Evolutionary conservation across 2,888 invertebrate species (phyloP), one percentile per base, ranked within the genome.

Genomic region (Drosophila peninsularis): DNA sequence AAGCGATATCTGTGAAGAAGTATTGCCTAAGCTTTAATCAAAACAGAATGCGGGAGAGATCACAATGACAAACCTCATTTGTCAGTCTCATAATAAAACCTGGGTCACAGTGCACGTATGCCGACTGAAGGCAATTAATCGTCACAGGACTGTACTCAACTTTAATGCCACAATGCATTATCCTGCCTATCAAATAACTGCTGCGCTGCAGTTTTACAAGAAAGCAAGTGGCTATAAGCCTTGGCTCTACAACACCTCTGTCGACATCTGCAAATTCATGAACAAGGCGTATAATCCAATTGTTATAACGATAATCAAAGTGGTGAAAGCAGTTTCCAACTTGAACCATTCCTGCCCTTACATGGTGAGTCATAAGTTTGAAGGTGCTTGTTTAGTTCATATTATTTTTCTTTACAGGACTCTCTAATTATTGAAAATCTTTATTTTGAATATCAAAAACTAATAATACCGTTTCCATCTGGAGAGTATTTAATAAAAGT

Each of bases 221-320:
- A 45, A 45, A 10, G 44, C 24, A n/a, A 45, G 3, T n/a, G 44
- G 44, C 14, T 45, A 45, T 7, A 24, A 27, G n/a, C 44, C 44
- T 1, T 45, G 44, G 44, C 44, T 45, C 4, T 45, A 45, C n/a
- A 45, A 45, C 5, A 45, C 6, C 0, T n/a, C 44, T n/a, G 44
- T 45, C n/a, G 27, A 45, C 27, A 27, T 45, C 9, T 45, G 44
- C 9, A 27, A 9, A 27, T 45, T 45, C 3, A 1, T 45, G 9
- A 45, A 45, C 0, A 45, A n/a, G 10, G 14, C 44, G 2, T 27
- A 45, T 27, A 45, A 27, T n/a, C 44, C 44, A n/a, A 27, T 45
- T 14, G 24, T 14, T 13, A 44, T 44, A 44, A 14, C 2, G 5
- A 9, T 27, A 14, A 1, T 27, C 10, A 45, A n/a, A 4, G 1